Evolutionary conservation across 2,113 vertebrate species (phyloP), one percentile per base, ranked within the genome.

Genomic region (Lamprotornis superbus): DNA sequence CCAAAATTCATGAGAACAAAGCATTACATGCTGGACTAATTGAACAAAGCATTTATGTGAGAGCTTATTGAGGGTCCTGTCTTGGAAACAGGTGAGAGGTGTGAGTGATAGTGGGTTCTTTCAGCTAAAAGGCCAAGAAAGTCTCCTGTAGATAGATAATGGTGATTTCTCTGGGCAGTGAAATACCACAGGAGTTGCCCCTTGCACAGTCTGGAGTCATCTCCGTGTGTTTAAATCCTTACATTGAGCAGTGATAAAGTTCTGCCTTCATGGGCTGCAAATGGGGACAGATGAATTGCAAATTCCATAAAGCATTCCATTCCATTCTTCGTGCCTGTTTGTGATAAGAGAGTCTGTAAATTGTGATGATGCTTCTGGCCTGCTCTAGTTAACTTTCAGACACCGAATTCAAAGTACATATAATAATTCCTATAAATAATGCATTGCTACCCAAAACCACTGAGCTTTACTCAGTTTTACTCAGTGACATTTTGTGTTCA

Each of bases 1-100:
- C 93, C 86, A 83, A 78, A 94, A 94, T 93, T 89, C 69, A 76
- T 83, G 68, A 90, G 64, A 89, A 90, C 88, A 92, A 93, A 86
- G 75, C 64, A 44, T 57, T 81, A 67, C 55, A 30, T 16, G 60
- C 69, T 84, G 61, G 37, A 27, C 27, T 94, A 60, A 83, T 78
- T 93, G 85, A 94, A 75, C 63, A 81, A 90, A 92, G 27, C 44
- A 6, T 20, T 14, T 33, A 7, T 46, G 6, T 17, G 25, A 49
- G 57, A 88, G 47, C 24, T 68, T 39, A 37, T 18, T 15, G 86
- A 88, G 50, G 39, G n/a, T n/a, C 35, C 28, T 60, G 1, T 25
- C 50, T 61, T 46, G 50, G 47, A 71, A 93, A 61, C 21, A 31
- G 40, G 33, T 42, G 59, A 77, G 56, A 55, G 24, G 17, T 70